Evolutionary conservation across 2,797 vertebrate genomes (phyloP).

Genomic region (Tenualosa thibaudeaui): DNA sequence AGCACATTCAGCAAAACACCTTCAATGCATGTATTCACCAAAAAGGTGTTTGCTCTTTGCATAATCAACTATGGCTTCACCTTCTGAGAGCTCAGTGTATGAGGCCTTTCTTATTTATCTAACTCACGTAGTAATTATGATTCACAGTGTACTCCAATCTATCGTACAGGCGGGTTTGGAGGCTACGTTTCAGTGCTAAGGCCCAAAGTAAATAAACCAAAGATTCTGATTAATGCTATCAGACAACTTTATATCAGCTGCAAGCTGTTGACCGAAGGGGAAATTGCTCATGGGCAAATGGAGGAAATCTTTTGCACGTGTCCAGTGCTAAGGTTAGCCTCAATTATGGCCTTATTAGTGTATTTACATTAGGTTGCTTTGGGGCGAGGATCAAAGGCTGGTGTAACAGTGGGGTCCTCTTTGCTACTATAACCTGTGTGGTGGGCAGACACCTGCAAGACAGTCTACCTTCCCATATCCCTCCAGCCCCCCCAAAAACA

Average conservation of each 20-base stretch:
- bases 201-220: slow-evolving; percentile 5
- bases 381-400: slow-evolving; percentile 19
- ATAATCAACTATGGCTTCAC: neutral
- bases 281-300: slow-evolving; percentile 44
- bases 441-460: slow-evolving; percentile 32
- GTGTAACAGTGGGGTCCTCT: slow-evolving; percentile 38
- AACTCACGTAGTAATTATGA: neutral
- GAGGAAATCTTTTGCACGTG: slow-evolving; percentile 44
- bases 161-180: neutral
- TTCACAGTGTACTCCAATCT: neutral
- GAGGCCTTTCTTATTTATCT: slow-evolving; percentile 1
- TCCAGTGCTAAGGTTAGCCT: slow-evolving; percentile 53
- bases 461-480: neutral
- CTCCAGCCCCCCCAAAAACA: neutral
- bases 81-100: neutral
- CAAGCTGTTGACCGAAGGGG: slow-evolving; percentile 47
- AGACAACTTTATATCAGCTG: slow-evolving; percentile 13
- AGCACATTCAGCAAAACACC: neutral
- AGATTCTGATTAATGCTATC: slow-evolving; percentile 16
- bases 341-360: slow-evolving; percentile 65
- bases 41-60: neutral
- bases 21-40: neutral
- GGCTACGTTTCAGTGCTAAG: neutral
- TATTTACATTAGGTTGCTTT: slow-evolving; percentile 60
- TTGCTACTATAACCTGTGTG: slow-evolving; percentile 45